Conservation (phyloP, 2,797 vertebrate species). For the Otolemur crassicaudatus region DNA sequence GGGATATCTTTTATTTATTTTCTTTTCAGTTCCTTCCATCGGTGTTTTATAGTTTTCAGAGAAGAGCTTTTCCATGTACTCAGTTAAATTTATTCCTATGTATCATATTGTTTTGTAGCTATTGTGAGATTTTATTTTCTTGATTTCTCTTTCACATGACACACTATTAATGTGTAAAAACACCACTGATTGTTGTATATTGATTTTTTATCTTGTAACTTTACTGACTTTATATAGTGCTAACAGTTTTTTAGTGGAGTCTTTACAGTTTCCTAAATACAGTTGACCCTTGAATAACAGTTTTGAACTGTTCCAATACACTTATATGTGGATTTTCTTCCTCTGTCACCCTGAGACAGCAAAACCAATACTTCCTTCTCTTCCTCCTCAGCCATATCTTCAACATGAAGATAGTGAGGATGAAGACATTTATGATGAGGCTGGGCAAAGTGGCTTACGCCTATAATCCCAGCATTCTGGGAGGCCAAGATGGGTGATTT, state of each 20-base stretch:
- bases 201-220: not conserved
- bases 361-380: not conserved
- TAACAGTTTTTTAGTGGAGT: not conserved
- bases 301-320: not conserved
- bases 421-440: not conserved
- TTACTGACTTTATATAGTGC: not conserved
- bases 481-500: too few relatives aligned
- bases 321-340: not conserved
- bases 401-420: not conserved
- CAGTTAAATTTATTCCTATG: not conserved
- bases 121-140: not conserved
- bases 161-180: not conserved
- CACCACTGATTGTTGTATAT: not conserved
- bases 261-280: not conserved
- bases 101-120: not conserved
- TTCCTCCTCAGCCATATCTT: not conserved
- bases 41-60: not conserved
- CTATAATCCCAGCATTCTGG: too few relatives aligned
- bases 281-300: not conserved
- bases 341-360: not conserved
- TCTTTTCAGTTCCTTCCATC: not conserved
- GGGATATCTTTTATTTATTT: not conserved
- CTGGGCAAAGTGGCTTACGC: too few relatives aligned
- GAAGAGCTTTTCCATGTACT: not conserved
- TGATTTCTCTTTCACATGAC: not conserved